Evolutionary conservation across 2,888 invertebrate species (phyloP), one percentile per base, ranked within the genome.

Genomic region (Caenorhabditis sp.): DNA sequence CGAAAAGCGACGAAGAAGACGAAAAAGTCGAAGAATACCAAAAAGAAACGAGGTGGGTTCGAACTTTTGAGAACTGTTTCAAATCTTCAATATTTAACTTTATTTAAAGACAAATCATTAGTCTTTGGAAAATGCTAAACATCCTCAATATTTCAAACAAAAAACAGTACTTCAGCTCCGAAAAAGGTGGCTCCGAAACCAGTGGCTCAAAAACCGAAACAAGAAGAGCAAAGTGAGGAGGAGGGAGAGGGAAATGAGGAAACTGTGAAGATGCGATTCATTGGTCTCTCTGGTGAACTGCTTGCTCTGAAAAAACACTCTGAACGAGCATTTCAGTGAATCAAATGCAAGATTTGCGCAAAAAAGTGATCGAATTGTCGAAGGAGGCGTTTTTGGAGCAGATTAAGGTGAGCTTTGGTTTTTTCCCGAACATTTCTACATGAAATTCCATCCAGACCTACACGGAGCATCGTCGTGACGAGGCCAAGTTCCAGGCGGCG

Each of bases 291-390:
- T 26, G 48, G 66, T 66, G 24, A 27, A 13, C 35, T 35, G 35
- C 35, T 35, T 9, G 9, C 5, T 30, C 9, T 9, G 6, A 30
- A 30, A 30, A 39, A 39, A 39, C 5, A 39, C 7, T 39, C 13
- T 39, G 13, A 41, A 15, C 0, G 15, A 39, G 35, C 26, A 41
- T 27, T 52, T 53, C 32, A 72, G 72, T 72, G 3, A 15, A 32
- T 24, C 63, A 58, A 65, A 52, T 72, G 58, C 56, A 72, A 43
- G 43, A 50, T 6, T 30, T 72, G n/a, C 63, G 63, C 1, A 35
- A 43, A 27, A 50, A 56, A 22, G 27, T 72, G 30, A n/a, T 30
- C 1, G 61, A 46, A n/a, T 17, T 55, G 17, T 20, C 55, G 5
- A 71, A 71, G 35, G 41, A 62, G 1, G 71, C 62, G 24, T 62